phyloP scores from a whole-genome alignment of 2,797 vertebrate genomes.

The Salmo trutta region DNA sequence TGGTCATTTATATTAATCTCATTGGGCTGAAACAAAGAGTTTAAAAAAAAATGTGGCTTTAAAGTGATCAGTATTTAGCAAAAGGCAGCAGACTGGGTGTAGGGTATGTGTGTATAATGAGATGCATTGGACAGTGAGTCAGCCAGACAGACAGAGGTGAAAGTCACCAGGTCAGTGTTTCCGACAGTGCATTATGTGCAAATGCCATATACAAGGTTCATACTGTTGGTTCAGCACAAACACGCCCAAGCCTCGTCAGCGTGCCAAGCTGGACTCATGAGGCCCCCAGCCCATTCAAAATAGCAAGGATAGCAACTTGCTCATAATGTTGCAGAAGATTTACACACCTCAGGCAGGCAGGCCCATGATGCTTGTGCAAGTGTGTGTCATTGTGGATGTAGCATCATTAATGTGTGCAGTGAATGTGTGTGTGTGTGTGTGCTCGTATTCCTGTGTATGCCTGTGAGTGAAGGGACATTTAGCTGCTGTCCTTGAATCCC shows the following conservation, averaged over 20 bases:
- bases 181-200: constrained; percentile 61
- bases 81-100: not conserved
- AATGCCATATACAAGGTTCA: constrained; percentile 68
- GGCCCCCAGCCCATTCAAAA: constrained; percentile 51
- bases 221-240: constrained; percentile 68
- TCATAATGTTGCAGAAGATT: constrained; percentile 51
- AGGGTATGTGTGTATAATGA: constrained; percentile 34
- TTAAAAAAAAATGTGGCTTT: not conserved
- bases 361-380: constrained; percentile 30
- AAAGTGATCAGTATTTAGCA: not conserved
- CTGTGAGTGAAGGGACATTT: not conserved
- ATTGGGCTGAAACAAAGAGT: not conserved
- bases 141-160: constrained; percentile 47
- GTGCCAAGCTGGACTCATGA: constrained; percentile 62
- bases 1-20: not conserved
- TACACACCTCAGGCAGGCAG: constrained; percentile 50
- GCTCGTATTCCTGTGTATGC: not conserved
- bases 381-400: constrained; percentile 6
- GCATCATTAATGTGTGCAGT: constrained; percentile 20
- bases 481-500: constrained; percentile 74
- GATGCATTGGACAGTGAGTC: not conserved
- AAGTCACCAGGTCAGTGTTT: constrained; percentile 67
- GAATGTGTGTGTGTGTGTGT: constrained; percentile 15
- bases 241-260: constrained; percentile 33
- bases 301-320: constrained; percentile 63